Base-by-base conservation (phyloP, 2,113 vertebrate genomes). In the Struthio camelus region DNA sequence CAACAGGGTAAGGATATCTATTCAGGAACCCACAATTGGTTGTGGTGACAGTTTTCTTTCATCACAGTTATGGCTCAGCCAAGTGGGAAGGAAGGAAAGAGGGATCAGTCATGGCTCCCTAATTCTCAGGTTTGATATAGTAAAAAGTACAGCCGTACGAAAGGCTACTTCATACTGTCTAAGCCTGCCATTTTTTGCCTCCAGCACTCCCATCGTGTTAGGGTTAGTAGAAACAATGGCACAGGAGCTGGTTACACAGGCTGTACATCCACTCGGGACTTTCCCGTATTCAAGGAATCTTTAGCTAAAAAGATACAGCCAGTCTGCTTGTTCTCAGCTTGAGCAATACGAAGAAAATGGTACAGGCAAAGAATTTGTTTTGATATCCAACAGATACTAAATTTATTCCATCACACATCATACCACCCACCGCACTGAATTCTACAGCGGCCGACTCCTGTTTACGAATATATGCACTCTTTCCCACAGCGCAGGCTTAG, bases 341-440 rank as follows among this genome's bases (percentile, higher is more conserved):
- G 36, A 77, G 53, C 23, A 72, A 56, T 10, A 58, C 4, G 54
- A 89, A 61, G 34, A 79, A 85, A 91, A 89, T 22, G 56, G 71
- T 72, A 69, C 62, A 65, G 16, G 75, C 38, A 85, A 89, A 78
- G 25, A 67, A 81, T 82, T 59, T 75, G 22, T 71, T 64, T 25
- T 3, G 2, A 14, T 42, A 69, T 56, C 66, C 19, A 53, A 72
- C 24, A 89, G 38, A 85, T 22, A 56, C 17, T 79, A 9, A 78
- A 93, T 8, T 62, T 87, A 48, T 34, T 72, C 0, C 0, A 85
- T 16, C n/a, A 72, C 23, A 4, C n/a, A 48, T 56, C 4, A 1
- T 56, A 80, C 42, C 51, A 54, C 71, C 71, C 71, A 73, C 71
- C 72, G 22, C 62, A 72, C 0, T 56, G 56, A 86, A 87, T 95